Evolutionary conservation across 2,797 vertebrate genomes (phyloP).

Genomic region (Gobionotothen gibberifrons): DNA sequence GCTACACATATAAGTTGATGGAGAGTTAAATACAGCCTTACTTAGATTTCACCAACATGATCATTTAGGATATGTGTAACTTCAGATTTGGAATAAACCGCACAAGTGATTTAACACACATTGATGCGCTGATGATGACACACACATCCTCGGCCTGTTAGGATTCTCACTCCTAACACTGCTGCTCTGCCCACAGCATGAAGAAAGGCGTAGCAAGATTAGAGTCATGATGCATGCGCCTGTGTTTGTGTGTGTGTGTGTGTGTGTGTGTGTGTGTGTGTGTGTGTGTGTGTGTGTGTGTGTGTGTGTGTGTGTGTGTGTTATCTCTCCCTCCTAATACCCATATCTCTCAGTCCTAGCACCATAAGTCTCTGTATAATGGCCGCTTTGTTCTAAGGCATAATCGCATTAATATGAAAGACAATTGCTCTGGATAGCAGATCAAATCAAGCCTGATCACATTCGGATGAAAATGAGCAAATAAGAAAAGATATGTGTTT

Average conservation of each 20-base stretch:
- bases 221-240: constrained; percentile 44
- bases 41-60: constrained; percentile 68
- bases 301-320: constrained; percentile 20
- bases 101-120: constrained; percentile 68
- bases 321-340: constrained; percentile 74
- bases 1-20: constrained; percentile 38
- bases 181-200: constrained; percentile 35
- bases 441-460: constrained; percentile 82
- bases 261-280: constrained; percentile 34
- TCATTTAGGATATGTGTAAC: constrained; percentile 76
- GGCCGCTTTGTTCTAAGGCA: constrained; percentile 76
- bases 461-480: constrained; percentile 80
- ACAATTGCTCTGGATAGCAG: constrained; percentile 79
- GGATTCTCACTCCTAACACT: constrained; percentile 42
- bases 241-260: constrained; percentile 35
- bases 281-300: constrained; percentile 24
- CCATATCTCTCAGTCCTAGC: constrained; percentile 68
- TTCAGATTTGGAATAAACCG: constrained; percentile 69
- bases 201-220: constrained; percentile 44
- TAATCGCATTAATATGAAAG: constrained; percentile 83
- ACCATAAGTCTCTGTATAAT: constrained; percentile 80
- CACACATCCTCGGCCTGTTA: constrained; percentile 57
- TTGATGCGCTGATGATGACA: constrained; percentile 73
- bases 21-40: constrained; percentile 61
- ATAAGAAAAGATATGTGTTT: constrained; percentile 74